These are phyloP conservation scores for Toxotes jaculatrix DNA, from an alignment of 2,113 vertebrate genomes.

Conservation along the genomic window DNA sequence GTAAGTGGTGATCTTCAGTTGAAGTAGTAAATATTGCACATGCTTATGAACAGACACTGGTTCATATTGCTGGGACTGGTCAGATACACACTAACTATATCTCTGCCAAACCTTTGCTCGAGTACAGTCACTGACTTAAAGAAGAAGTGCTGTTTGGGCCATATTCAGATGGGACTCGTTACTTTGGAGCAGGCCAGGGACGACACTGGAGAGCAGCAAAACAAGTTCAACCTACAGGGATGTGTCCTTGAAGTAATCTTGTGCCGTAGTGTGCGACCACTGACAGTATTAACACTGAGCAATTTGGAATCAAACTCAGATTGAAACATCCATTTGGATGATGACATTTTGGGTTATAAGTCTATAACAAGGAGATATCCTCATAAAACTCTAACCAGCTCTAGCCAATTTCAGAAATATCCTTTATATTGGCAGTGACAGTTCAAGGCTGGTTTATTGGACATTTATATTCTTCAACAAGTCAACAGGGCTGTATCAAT, in stretches of 20 bases:
- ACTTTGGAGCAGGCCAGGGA: conserved; percentile 59
- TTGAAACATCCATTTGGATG: background rate
- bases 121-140: background rate
- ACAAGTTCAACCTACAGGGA: conserved; percentile 70
- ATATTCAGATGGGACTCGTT: conserved; percentile 79
- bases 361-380: background rate
- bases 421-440: background rate
- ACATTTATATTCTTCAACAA: background rate
- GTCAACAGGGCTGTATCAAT: background rate
- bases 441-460: background rate
- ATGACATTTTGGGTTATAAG: conserved; percentile 18
- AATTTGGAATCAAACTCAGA: background rate
- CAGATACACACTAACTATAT: background rate
- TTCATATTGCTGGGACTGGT: background rate
- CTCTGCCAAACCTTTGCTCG: background rate
- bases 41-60: background rate
- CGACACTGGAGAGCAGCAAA: conserved; percentile 53
- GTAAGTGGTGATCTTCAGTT: background rate
- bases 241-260: conserved; percentile 37
- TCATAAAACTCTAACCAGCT: background rate
- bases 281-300: background rate
- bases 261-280: conserved; percentile 1
- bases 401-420: conserved; percentile 16
- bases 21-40: background rate
- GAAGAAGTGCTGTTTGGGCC: conserved; percentile 19